Percentiles rank a stretch among this genome's conserved stretches.
phyloP scores from a whole-genome alignment of 2,797 vertebrate genomes.

The Acropternis orthonyx region DNA sequence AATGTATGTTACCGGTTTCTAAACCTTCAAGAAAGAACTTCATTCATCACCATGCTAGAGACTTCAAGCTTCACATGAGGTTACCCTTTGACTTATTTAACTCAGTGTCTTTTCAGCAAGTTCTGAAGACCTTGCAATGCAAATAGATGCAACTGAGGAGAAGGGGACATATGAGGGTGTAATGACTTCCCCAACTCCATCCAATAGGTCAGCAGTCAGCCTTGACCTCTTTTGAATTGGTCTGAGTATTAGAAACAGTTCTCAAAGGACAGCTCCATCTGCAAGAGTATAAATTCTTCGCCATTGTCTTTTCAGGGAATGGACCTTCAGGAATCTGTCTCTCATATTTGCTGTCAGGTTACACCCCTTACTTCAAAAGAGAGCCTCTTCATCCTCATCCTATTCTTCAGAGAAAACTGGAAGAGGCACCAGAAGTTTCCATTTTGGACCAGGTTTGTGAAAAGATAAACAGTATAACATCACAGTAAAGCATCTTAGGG shows the following conservation, averaged over 20 bases:
- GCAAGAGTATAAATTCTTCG: not conserved
- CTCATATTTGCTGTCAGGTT: slow-evolving; percentile 81
- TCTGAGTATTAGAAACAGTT: not conserved
- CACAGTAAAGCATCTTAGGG: not conserved
- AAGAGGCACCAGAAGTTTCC: slow-evolving; percentile 63
- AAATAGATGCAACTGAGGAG: not conserved
- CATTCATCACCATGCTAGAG: not conserved
- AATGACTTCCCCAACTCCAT: not conserved
- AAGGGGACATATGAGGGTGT: not conserved
- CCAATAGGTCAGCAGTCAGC: not conserved
- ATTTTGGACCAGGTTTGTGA: slow-evolving; percentile 78
- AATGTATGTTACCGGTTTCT: not conserved
- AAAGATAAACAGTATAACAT: not conserved
- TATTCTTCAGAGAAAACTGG: slow-evolving; percentile 79
- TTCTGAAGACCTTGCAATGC: not conserved
- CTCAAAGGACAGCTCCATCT: not conserved
- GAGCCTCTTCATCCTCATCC: slow-evolving; percentile 73
- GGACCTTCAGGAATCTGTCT: slow-evolving; percentile 84
- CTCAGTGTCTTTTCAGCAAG: not conserved
- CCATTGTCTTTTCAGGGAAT: slow-evolving; percentile 71
- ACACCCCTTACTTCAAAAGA: slow-evolving; percentile 76
- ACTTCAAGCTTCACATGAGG: not conserved
- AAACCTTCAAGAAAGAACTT: not conserved
- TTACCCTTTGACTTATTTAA: not conserved
- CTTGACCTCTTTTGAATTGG: not conserved